phyloP scores from a whole-genome alignment of 35 echinoderm and acorn worm genomes.

The Heliocidaris erythrogramma region DNA sequence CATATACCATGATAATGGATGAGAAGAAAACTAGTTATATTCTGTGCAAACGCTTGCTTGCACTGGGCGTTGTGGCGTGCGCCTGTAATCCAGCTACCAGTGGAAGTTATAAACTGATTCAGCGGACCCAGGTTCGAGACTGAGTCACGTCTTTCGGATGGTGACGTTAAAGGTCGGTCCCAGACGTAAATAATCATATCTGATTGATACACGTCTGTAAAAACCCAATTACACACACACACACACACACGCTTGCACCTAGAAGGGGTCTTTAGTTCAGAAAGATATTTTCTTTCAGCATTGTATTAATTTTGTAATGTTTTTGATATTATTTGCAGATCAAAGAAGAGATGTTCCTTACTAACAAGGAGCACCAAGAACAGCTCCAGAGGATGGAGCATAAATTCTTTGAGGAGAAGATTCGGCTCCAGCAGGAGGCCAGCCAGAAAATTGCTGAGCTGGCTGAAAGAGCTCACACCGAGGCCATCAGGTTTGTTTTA shows the following conservation, averaged over 20 bases:
- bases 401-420: constrained; percentile 99
- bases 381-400: constrained; percentile 98
- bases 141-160: no score
- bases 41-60: neutral
- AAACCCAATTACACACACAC: no score
- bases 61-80: no score
- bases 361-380: constrained; percentile 91
- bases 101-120: no score
- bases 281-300: neutral
- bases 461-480: constrained; percentile 96
- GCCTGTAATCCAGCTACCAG: no score
- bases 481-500: constrained; percentile 79
- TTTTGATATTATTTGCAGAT: constrained; percentile 59
- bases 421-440: constrained; percentile 95
- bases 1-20: neutral
- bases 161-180: no score
- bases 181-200: no score
- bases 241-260: no score
- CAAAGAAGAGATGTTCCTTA: constrained; percentile 99
- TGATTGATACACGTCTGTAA: no score
- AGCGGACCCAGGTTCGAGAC: no score
- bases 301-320: neutral
- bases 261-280: neutral
- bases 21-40: neutral
- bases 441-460: constrained; percentile 99